A percentile compares a stretch with the other conserved stretches of the same genome.
Conservation (phyloP, 2,113 vertebrate genomes). For the Bos javanicus region DNA sequence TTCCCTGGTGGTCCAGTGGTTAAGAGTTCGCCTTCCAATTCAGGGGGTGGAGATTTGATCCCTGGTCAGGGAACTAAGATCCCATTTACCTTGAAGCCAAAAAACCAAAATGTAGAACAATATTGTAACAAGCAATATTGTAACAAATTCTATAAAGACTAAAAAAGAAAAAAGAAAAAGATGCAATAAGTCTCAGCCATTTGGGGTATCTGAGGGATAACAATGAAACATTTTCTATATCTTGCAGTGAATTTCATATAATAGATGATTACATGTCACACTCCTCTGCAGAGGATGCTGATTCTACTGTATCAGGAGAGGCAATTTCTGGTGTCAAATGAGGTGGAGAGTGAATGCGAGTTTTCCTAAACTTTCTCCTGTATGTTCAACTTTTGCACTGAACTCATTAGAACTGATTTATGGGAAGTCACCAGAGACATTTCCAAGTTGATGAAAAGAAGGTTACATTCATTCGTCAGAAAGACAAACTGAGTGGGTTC, state of each 20-base stretch:
- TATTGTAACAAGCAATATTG: neutral
- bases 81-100: neutral
- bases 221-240: neutral
- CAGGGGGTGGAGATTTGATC: neutral
- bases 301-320: neutral
- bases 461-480: neutral
- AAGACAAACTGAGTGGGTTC: neutral
- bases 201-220: neutral
- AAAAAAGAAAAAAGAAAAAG: neutral
- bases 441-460: neutral
- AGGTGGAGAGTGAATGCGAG: neutral
- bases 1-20: neutral
- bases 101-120: neutral
- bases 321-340: slow-evolving; percentile 8
- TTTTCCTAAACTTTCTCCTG: neutral
- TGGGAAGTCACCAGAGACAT: neutral
- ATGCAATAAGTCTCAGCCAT: neutral
- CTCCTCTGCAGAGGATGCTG: neutral
- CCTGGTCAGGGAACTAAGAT: neutral
- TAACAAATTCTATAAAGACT: neutral
- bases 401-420: neutral
- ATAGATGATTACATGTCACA: neutral
- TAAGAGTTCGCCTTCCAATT: neutral
- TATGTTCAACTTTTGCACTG: neutral
- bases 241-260: neutral